Conservation (phyloP, 35 echinoderm and acorn worm genomes). For the Lytechinus variegatus region DNA sequence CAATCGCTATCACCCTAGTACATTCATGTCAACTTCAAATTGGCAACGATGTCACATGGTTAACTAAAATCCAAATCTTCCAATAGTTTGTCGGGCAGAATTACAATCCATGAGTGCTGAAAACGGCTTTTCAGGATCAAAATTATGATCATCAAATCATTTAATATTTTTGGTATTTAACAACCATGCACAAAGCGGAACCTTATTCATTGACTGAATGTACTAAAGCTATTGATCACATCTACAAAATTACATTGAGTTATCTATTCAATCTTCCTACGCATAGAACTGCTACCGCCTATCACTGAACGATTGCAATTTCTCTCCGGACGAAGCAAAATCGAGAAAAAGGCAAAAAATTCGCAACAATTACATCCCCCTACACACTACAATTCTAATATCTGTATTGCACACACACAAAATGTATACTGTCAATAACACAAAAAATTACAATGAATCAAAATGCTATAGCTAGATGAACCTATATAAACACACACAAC, state of each 20-base stretch:
- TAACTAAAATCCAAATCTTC: neutral
- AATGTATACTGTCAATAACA: constrained; percentile 33
- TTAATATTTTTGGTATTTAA: neutral
- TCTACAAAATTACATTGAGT: neutral
- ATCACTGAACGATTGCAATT: neutral
- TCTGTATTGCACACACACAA: constrained; percentile 32
- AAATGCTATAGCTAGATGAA: neutral
- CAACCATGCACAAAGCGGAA: neutral
- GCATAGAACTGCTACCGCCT: neutral
- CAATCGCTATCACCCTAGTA: constrained; percentile 11
- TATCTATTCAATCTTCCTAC: neutral
- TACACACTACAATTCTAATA: constrained; percentile 2
- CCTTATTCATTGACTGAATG: neutral
- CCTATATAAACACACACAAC: constrained; percentile 1
- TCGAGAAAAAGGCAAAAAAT: neutral
- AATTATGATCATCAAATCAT: neutral
- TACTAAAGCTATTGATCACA: neutral
- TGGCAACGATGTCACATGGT: neutral
- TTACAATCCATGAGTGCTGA: neutral
- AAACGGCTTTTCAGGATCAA: neutral
- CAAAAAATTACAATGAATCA: constrained; percentile 14
- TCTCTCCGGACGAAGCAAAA: neutral
- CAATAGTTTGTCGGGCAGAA: neutral
- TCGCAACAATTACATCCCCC: constrained; percentile 8
- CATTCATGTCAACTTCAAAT: constrained; percentile 13